Conservation (phyloP, 2,113 vertebrate species). For the Climacteris rufus region DNA sequence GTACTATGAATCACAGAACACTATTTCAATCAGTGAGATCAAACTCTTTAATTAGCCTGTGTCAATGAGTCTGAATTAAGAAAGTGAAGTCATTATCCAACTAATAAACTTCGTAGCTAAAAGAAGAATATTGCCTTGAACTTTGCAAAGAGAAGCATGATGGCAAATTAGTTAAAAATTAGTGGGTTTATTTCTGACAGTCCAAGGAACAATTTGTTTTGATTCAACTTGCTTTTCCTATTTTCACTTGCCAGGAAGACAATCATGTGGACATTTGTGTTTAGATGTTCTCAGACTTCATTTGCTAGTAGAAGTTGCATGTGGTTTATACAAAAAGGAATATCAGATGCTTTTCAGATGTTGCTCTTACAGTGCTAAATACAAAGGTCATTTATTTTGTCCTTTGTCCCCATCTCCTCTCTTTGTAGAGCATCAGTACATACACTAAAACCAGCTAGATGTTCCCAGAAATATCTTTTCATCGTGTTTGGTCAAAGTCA, state of each 20-base stretch:
- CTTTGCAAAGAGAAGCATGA: background rate
- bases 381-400: background rate
- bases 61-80: background rate
- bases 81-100: background rate
- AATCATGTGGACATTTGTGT: background rate
- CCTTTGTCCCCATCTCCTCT: background rate
- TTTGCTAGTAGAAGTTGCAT: background rate
- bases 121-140: background rate
- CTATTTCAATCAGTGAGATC: background rate
- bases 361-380: background rate
- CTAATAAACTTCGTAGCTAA: background rate
- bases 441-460: background rate
- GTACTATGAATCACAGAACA: background rate
- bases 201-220: constrained; percentile 45
- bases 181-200: background rate
- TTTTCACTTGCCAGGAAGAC: background rate
- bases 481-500: background rate
- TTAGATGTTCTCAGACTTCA: background rate
- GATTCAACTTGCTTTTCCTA: background rate
- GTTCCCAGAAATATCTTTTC: background rate
- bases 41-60: background rate
- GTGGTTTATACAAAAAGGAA: background rate
- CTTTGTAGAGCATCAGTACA: background rate
- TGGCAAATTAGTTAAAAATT: background rate
- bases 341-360: background rate